phyloP scores from a whole-genome alignment of 2,888 invertebrate genomes.

The Aleiodes alternator region DNA sequence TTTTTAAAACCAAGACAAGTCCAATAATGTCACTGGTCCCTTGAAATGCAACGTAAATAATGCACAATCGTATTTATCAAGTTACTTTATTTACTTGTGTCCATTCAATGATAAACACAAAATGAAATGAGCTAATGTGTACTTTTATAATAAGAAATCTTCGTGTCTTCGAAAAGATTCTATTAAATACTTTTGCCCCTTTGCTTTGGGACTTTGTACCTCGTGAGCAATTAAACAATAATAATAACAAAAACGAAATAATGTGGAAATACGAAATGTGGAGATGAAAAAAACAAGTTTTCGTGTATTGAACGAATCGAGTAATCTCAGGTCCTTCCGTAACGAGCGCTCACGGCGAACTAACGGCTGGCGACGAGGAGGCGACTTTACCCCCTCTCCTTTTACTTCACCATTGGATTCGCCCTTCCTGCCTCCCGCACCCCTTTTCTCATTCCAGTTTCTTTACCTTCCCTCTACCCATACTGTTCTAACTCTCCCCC shows the following conservation, averaged over 20 bases:
- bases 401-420: constrained; percentile 51
- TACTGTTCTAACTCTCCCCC: constrained; percentile 62
- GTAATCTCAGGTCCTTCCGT: constrained; percentile 81
- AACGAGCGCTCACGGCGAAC: constrained; percentile 90
- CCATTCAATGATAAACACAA: too few species aligned
- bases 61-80: too few species aligned
- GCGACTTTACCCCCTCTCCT: constrained; percentile 70
- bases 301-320: background rate
- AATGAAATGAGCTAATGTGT: too few species aligned
- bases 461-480: constrained; percentile 57
- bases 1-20: background rate
- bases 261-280: constrained; percentile 13
- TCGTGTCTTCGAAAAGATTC: too few species aligned
- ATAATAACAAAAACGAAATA: background rate
- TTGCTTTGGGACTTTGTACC: too few species aligned
- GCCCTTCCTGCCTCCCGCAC: constrained; percentile 49
- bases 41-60: too few species aligned
- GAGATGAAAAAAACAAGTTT: constrained; percentile 59
- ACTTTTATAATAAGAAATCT: too few species aligned
- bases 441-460: constrained; percentile 57
- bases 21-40: background rate
- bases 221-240: too few species aligned
- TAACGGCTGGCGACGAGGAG: constrained; percentile 77
- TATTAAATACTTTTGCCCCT: too few species aligned
- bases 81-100: too few species aligned